Percentiles rank a stretch among this genome's conserved stretches.
Conservation (phyloP, 2,888 invertebrate species). For the Apodemia mormo region DNA sequence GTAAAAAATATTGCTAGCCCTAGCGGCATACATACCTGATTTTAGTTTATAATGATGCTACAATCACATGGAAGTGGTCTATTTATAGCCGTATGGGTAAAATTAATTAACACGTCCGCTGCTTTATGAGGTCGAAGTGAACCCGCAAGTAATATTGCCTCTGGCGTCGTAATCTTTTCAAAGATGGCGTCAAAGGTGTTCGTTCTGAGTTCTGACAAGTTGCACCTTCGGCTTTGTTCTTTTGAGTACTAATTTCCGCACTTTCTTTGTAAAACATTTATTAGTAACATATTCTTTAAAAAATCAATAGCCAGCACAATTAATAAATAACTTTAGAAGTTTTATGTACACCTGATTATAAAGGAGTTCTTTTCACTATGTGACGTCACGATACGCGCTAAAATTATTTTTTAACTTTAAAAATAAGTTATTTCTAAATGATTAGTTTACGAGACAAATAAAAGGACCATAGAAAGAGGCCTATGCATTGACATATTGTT, state of each 20-base stretch:
- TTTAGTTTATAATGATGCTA: conserved; percentile 11
- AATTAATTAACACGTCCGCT: conserved; percentile 12
- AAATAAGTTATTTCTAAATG: too few species aligned
- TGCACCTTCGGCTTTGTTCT: not conserved
- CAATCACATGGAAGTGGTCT: conserved; percentile 10
- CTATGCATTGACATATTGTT: too few species aligned
- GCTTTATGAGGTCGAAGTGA: not conserved
- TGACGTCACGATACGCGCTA: too few species aligned
- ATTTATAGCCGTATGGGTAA: conserved; percentile 8
- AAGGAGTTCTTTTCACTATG: too few species aligned
- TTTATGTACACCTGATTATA: too few species aligned
- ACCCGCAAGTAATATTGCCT: not conserved
- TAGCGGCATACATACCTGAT: not conserved
- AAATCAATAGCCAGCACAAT: too few species aligned
- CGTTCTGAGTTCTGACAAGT: not conserved
- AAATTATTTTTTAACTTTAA: too few species aligned
- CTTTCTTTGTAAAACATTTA: too few species aligned
- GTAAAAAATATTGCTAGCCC: not conserved
- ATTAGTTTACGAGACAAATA: too few species aligned
- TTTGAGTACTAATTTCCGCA: not conserved
- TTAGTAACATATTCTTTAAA: too few species aligned
- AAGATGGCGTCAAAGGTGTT: not conserved
- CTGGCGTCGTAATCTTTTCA: not conserved
- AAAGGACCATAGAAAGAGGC: too few species aligned
- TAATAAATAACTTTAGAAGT: too few species aligned